phyloP scores from a whole-genome alignment of 2,888 invertebrate species.

The Neocrepidodera transversa region DNA sequence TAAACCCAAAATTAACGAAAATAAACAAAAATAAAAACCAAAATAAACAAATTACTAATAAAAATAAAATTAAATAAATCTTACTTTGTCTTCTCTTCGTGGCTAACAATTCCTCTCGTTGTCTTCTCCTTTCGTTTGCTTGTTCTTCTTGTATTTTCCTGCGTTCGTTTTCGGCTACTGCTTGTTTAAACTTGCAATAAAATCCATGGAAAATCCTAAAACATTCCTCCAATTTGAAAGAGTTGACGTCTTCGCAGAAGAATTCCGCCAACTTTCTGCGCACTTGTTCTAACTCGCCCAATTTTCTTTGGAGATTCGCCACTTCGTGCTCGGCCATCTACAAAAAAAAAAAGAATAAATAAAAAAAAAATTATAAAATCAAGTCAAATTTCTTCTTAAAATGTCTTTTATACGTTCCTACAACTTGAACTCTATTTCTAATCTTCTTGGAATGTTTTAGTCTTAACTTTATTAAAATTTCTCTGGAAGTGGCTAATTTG shows the following conservation, averaged over 20 bases:
- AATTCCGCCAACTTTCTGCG: constrained; percentile 85
- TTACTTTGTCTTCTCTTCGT: constrained; percentile 69
- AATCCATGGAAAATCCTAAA: constrained; percentile 89
- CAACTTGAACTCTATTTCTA: no score
- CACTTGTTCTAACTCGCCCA: constrained; percentile 83
- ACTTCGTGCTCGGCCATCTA: constrained; percentile 84
- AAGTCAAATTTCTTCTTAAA: no score
- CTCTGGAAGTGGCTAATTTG: no score
- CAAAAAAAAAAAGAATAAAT: constrained; percentile 41
- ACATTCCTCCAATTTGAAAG: constrained; percentile 94
- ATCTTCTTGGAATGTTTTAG: no score
- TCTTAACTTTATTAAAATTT: no score
- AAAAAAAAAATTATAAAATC: no score
- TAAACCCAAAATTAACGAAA: no score
- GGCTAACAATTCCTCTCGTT: constrained; percentile 76
- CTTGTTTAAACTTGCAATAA: constrained; percentile 85
- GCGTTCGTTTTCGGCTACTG: constrained; percentile 84
- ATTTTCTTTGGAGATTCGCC: constrained; percentile 75
- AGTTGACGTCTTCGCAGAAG: constrained; percentile 90
- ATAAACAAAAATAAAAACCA: no score
- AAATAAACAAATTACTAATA: not conserved
- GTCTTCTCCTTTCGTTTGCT: constrained; percentile 77
- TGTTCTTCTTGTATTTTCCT: constrained; percentile 86
- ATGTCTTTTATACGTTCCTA: no score
- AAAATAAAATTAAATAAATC: not conserved